Base-by-base conservation (phyloP, 2,113 vertebrate genomes). In the Gobio gobio region DNA sequence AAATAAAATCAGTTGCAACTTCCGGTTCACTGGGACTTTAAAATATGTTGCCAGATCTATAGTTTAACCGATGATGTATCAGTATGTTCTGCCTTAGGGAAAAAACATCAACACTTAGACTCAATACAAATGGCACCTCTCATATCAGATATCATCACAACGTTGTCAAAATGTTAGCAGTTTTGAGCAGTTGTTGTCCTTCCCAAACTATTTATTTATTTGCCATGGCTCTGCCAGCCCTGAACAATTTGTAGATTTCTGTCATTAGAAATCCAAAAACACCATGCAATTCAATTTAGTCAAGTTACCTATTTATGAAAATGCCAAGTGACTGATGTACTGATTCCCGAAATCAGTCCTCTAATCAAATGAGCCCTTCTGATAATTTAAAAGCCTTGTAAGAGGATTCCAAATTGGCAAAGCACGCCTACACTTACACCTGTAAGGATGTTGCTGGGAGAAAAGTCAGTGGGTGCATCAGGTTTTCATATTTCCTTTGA, bases 91-190 rank as follows among this genome's bases (percentile, higher is more conserved):
- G 64, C 84, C 77, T 82, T 75, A 10, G 43, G 70, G 85, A 47
- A 77, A 80, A 83, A 20, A 13, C 45, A 18, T 33, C 76, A 88
- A 84, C 77, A 88, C 77, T 78, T 88, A 36, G 70, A 82, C 51
- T 36, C 16, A 76, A 68, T 59, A 85, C 43, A 75, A 76, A 49
- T 16, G 47, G 29, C 82, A 86, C 85, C 74, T 84, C 58, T 86
- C 87, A 79, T 33, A 54, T 66, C 36, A 54, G 78, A 54, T 59
- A 36, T 72, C 70, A 61, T 81, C 77, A 76, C 26, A 59, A 43
- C 10, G 47, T 47, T 84, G 78, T 49, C 78, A 66, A 29, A 18
- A 47, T 47, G 51, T 59, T 78, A 68, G 22, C 63, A n/a, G 59
- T 68, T 26, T 61, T 64, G 40, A 29, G 40, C 40, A 81, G n/a